Percentiles rank a stretch among this genome's conserved stretches.
Conservation (phyloP, 2,113 vertebrate species). For the Empidonax alnorum region DNA sequence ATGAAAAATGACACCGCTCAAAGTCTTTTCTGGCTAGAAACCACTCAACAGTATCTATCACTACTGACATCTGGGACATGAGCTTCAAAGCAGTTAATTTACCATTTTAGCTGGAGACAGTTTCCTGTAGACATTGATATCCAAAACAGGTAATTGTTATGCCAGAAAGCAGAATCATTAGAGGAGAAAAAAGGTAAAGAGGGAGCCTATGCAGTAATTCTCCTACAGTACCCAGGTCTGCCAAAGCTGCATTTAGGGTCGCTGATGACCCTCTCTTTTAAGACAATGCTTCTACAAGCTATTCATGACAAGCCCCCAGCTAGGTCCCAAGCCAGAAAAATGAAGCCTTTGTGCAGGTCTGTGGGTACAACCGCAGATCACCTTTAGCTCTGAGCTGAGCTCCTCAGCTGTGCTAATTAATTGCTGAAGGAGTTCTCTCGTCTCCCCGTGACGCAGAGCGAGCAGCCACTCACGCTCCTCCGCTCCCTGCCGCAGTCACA, state of each 20-base stretch:
- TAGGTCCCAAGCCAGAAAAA: background rate
- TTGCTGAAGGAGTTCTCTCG: conserved; percentile 57
- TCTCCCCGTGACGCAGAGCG: conserved; percentile 3
- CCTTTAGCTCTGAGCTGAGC: conserved; percentile 31
- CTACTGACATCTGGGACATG: conserved; percentile 23
- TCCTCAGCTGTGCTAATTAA: conserved; percentile 66
- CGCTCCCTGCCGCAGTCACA: background rate
- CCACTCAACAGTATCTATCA: conserved; percentile 34
- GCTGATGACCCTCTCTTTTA: background rate
- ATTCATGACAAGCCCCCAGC: background rate
- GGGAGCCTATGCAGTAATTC: background rate
- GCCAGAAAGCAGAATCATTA: background rate
- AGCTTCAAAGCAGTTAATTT: conserved; percentile 29
- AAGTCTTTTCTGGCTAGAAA: conserved; percentile 42
- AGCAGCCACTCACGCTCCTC: conserved; percentile 5
- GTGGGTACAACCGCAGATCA: background rate
- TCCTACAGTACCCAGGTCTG: background rate
- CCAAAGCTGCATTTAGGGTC: background rate
- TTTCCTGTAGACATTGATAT: conserved; percentile 7
- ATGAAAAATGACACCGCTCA: conserved; percentile 3
- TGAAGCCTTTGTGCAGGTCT: background rate
- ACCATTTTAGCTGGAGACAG: background rate
- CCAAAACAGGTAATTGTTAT: background rate
- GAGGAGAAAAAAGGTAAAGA: background rate
- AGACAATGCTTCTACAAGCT: background rate